These are phyloP conservation scores for Creontiades dilutus DNA, from an alignment of 2,888 invertebrate species.

Conservation along the genomic window DNA sequence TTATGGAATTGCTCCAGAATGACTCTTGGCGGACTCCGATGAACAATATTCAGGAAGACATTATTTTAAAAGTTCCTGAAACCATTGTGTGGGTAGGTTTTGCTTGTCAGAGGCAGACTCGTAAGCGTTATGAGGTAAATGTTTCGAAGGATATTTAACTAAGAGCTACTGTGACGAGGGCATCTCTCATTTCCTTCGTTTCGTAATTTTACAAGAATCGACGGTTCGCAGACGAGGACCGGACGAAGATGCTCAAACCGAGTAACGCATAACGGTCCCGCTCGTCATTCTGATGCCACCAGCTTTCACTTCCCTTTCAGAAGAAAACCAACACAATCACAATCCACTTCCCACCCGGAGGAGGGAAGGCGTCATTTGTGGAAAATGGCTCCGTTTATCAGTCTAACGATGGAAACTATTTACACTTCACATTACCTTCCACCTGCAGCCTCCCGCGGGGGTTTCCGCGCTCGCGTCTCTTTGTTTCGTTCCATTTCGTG, in stretches of 20 bases:
- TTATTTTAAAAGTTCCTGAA: no score
- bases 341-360: slow-evolving; percentile 3
- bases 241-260: slow-evolving; percentile 17
- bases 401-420: slow-evolving; percentile 22
- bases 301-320: slow-evolving; percentile 40
- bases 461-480: background rate
- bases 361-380: background rate
- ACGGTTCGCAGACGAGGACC: slow-evolving; percentile 13
- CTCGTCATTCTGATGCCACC: background rate
- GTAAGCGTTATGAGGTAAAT: no score
- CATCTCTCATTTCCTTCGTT: background rate
- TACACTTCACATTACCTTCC: background rate
- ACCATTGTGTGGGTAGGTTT: no score
- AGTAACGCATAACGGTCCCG: background rate
- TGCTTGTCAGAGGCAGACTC: no score
- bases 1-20: no score
- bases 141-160: no score
- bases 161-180: no score
- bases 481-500: background rate
- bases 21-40: no score
- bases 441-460: background rate
- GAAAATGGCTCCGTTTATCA: slow-evolving; percentile 22
- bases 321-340: slow-evolving; percentile 28
- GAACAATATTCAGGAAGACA: no score
- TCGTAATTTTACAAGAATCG: background rate